Conservation (phyloP, 1,140 invertebrate species). For the Eulimnadia texana region DNA sequence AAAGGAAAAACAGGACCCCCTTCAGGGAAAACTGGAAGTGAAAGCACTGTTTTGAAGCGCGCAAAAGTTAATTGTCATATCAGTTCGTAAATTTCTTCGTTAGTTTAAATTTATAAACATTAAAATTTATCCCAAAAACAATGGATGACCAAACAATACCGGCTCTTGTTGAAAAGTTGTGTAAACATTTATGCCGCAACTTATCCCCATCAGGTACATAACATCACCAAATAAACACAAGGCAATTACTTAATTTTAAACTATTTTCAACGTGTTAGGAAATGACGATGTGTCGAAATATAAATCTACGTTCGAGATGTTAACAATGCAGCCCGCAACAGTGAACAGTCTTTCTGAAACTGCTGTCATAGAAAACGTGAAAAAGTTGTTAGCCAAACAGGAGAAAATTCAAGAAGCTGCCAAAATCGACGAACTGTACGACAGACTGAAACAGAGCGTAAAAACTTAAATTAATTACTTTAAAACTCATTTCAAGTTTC, state of each 20-base stretch:
- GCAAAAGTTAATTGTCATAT: too few species aligned
- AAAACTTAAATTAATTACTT: not conserved
- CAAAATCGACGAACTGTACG: conserved; percentile 11
- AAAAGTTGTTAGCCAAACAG: not conserved
- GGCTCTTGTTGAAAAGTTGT: conserved; percentile 7
- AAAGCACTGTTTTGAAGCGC: too few species aligned
- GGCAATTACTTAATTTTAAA: too few species aligned
- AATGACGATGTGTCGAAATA: conserved; percentile 2
- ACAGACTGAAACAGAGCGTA: conserved; percentile 7
- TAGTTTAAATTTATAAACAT: not conserved
- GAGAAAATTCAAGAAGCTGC: conserved; percentile 7
- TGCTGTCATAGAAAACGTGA: conserved; percentile 4
- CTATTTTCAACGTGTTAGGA: not conserved
- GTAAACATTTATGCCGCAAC: not conserved
- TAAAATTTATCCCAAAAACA: not conserved
- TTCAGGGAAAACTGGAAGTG: too few species aligned
- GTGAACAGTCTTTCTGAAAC: not conserved
- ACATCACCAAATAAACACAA: too few species aligned
- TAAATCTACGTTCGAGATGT: not conserved
- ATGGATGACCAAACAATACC: conserved; percentile 8
- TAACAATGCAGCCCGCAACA: not conserved
- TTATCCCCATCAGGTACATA: not conserved
- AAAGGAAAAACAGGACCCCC: too few species aligned
- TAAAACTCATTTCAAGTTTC: too few species aligned
- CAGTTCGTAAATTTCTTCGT: too few species aligned